Conservation (phyloP, 1,140 invertebrate genomes). For the Drosophila erecta region DNA sequence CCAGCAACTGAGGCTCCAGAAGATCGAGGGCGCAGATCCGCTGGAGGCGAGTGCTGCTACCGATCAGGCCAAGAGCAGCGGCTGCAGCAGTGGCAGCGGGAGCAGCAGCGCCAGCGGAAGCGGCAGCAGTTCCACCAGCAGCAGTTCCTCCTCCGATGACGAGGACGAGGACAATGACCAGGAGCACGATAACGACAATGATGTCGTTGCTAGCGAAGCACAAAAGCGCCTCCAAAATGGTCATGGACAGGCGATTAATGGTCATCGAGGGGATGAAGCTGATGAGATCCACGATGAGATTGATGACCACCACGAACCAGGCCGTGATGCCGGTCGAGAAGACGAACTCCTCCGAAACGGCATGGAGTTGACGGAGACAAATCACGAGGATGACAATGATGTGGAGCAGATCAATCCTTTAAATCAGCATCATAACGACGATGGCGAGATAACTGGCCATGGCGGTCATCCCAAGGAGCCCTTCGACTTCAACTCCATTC, state of each 20-base stretch:
- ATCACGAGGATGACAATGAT: slow-evolving; percentile 9
- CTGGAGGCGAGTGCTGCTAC: slow-evolving; percentile 5
- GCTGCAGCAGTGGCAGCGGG: slow-evolving; percentile 31
- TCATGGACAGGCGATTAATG: slow-evolving; percentile 43
- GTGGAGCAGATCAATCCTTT: slow-evolving; percentile 22
- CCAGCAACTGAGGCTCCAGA: slow-evolving; percentile 75
- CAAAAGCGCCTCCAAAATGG: slow-evolving; percentile 39
- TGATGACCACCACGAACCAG: slow-evolving; percentile 17
- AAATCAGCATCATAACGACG: slow-evolving; percentile 35
- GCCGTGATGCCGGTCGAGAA: not conserved
- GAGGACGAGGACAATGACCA: slow-evolving; percentile 43
- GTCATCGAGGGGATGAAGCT: slow-evolving; percentile 24
- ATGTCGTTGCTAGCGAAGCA: not conserved
- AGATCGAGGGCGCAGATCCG: slow-evolving; percentile 61
- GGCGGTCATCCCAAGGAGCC: slow-evolving; percentile 53
- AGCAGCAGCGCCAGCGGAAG: slow-evolving; percentile 46
- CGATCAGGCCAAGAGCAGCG: slow-evolving; percentile 31
- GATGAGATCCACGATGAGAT: slow-evolving; percentile 25
- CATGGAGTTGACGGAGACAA: not conserved
- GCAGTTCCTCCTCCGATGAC: slow-evolving; percentile 59
- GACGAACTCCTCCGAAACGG: slow-evolving; percentile 13
- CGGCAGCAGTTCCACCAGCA: slow-evolving; percentile 58
- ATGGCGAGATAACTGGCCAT: slow-evolving; percentile 59
- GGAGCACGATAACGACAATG: not conserved
- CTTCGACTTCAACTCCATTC: slow-evolving; percentile 73